Base-by-base conservation (phyloP, 2,888 invertebrate genomes). In the Osedax frankpressi region DNA sequence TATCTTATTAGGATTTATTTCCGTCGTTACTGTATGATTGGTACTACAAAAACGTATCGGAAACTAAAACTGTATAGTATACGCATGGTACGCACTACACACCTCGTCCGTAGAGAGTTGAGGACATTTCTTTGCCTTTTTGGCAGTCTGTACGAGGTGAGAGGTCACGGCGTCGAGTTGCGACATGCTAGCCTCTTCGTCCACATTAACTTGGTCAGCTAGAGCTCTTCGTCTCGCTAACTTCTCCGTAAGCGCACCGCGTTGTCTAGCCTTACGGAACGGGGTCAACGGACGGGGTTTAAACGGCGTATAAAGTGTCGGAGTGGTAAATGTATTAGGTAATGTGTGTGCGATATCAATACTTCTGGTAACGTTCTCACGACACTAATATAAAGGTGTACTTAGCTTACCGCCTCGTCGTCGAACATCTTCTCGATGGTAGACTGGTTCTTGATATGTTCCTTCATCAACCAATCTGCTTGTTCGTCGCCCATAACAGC, bases 231-330 rank as follows among this genome's bases (percentile, higher is more conserved):
- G 75, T 59, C 79, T 75, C 0, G 81, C 81, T 14, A 83, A 76
- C 74, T 83, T 83, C 76, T 83, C 83, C 74, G 83, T 82, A 69
- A 83, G 78, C 1, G 76, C 75, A 79, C 82, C 80, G 28, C 82
- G 78, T 76, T 83, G 83, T 44, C 44, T 44, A 6, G 44, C 19
- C 44, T 44, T 11, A 44, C 11, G 44, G 44, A 19, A 11, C 11
- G 44, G 44, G 44, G 44, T 44, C 11, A 11, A 44, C 11, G 44
- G 44, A 19, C 19, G 44, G 19, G 44, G 44, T 6, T 44, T 44
- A 44, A 19, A 19, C 6, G 44, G 6, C 6, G 44, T 44, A 44
- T 6, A 44, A 19, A 19, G 44, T 6, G 44, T 44, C 44, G 19
- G 6, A 19, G 44, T 44, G 44, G 44, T 44, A 44, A 19, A 19